Conservation (phyloP, 2,888 invertebrate genomes). For the Oeneis ivallda region DNA sequence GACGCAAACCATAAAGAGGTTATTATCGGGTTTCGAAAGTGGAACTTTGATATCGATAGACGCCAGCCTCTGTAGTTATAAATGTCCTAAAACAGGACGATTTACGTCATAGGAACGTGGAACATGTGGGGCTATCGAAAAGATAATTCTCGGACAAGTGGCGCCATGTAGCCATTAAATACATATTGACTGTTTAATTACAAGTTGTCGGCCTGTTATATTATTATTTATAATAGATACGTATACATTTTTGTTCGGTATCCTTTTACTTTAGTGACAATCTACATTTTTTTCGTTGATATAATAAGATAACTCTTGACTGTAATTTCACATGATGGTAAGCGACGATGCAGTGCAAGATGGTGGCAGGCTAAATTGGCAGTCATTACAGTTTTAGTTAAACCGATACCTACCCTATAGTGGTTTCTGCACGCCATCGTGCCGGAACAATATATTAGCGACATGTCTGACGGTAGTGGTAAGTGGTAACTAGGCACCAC, state of each 20-base stretch:
- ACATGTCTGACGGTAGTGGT: too few species aligned
- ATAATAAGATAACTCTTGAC: too few species aligned
- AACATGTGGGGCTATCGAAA: constrained; percentile 50
- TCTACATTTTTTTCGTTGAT: not conserved
- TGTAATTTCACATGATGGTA: too few species aligned
- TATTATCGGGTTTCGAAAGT: constrained; percentile 5
- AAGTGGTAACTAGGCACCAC: too few species aligned
- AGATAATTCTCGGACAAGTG: constrained; percentile 56
- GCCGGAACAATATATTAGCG: too few species aligned
- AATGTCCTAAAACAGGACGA: constrained; percentile 32
- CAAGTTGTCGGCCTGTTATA: constrained; percentile 6
- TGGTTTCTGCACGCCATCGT: too few species aligned
- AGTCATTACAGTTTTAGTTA: too few species aligned
- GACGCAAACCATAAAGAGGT: not conserved
- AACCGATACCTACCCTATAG: too few species aligned
- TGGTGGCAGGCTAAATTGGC: too few species aligned
- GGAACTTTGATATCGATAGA: constrained; percentile 16
- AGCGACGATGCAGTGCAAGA: too few species aligned
- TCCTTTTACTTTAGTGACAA: too few species aligned
- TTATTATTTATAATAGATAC: not conserved
- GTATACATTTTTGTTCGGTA: not conserved
- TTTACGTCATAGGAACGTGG: constrained; percentile 32
- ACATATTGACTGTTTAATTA: constrained; percentile 39
- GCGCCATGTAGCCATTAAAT: constrained; percentile 50
- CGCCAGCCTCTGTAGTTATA: constrained; percentile 14